Evolutionary conservation across 2,888 invertebrate genomes (phyloP).

Genomic region (Portevinia maculata): DNA sequence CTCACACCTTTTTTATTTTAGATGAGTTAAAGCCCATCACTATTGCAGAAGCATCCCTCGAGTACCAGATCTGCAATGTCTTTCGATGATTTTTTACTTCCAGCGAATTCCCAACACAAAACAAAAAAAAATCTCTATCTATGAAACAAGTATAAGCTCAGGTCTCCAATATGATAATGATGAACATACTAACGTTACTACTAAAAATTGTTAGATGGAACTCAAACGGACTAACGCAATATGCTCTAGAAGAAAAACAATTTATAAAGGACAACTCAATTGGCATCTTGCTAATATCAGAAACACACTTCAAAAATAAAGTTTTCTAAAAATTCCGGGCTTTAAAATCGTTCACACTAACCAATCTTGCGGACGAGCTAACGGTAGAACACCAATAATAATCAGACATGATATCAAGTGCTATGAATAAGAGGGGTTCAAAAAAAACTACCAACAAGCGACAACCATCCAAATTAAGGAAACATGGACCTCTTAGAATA

Average conservation of each 20-base stretch:
- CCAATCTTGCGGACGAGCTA: neutral
- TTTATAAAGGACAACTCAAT: too few species aligned
- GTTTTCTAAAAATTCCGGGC: neutral
- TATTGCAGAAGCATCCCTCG: too few species aligned
- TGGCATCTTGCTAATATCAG: constrained; percentile 3
- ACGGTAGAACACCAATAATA: neutral
- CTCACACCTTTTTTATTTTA: too few species aligned
- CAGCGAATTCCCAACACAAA: too few species aligned
- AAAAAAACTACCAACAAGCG: neutral
- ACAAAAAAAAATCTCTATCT: too few species aligned
- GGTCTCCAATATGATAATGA: constrained; percentile 8
- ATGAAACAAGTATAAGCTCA: neutral
- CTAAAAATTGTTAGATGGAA: neutral
- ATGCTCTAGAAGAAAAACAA: neutral
- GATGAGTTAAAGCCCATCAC: too few species aligned
- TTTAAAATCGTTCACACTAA: neutral
- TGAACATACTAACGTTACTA: constrained; percentile 7
- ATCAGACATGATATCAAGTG: neutral
- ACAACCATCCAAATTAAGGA: constrained; percentile 14
- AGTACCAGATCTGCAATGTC: too few species aligned
- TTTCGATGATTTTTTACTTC: too few species aligned
- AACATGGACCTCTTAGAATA: neutral
- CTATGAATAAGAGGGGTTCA: neutral
- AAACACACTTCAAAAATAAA: constrained; percentile 9
- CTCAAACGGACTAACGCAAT: constrained; percentile 9